Base-by-base conservation (phyloP, 2,888 invertebrate species). In the Lithophane socia region DNA sequence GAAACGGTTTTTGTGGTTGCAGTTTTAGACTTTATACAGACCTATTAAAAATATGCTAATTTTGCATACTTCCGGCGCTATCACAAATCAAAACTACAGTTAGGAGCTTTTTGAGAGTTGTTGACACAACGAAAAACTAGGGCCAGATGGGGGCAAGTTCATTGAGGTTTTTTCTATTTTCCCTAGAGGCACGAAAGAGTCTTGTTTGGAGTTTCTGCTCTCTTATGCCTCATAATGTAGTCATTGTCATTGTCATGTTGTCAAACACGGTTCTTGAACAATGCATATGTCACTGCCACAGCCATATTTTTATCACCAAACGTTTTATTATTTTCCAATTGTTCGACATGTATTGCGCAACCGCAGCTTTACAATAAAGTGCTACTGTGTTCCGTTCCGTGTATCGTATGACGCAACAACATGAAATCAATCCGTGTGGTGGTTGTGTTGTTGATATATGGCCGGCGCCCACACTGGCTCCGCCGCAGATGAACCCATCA, bases 401-500 rank as follows among this genome's bases (percentile, higher is more conserved):
- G 83, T 87, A 84, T 88, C 83, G 82, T 73, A 85, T 90, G 91
- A 86, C 86, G 90, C 89, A 91, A 91, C 85, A 83, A 84, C 81
- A 84, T 85, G 88, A 86, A 87, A 90, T 89, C 87, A 89, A 90
- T 88, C 85, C 80, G 72, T 81, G 77, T 85, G 83, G 69, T 71
- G 71, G 77, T 68, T 61, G 75, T 84, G 80, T 74, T 82, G 79
- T 89, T 92, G 91, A 94, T 91, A 91, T 92, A 94, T 92, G 81
- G 86, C 83, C 74, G 90, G 92, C 94, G 93, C 94, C 94, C 93
- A 94, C 94, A 91, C 91, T 78, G 74, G 80, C 85, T 78, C 72
- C 77, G 82, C 79, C 79, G 82, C 78, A 67, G 81, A 87, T 84
- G 86, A 86, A 86, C 86, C 86, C 86, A 83, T 86, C 85, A 86